phyloP scores from a whole-genome alignment of 2,113 vertebrate species.

The Anthoscopus minutus region DNA sequence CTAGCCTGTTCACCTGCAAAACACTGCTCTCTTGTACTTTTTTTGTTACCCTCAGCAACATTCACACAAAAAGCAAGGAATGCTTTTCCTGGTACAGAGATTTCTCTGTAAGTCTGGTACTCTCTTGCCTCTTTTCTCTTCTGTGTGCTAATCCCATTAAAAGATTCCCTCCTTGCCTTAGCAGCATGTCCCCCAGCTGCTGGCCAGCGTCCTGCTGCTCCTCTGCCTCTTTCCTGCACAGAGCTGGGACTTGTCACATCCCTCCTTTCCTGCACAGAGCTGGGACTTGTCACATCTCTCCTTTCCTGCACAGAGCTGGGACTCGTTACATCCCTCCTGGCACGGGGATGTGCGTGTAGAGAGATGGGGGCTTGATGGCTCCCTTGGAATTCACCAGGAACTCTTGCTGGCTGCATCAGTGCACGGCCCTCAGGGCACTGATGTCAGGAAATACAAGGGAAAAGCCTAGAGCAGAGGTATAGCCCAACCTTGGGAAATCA shows the following conservation, averaged over 20 bases:
- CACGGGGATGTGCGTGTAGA: not conserved
- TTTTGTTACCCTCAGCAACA: conserved; percentile 47
- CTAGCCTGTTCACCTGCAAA: conserved; percentile 21
- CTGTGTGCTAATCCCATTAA: not conserved
- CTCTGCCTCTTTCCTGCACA: not conserved
- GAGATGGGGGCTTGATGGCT: rapidly evolving
- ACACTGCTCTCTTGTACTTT: not conserved
- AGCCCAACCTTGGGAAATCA: not conserved
- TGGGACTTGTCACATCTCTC: not conserved
- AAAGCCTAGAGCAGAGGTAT: not conserved
- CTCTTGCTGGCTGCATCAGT: not conserved
- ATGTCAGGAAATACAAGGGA: not conserved
- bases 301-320: not conserved
- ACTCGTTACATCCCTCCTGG: not conserved
- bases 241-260: not conserved
- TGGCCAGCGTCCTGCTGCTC: not conserved
- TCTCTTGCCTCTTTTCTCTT: not conserved
- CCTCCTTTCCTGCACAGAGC: not conserved
- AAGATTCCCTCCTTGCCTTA: not conserved
- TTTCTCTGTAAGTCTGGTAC: not conserved
- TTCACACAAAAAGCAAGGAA: not conserved
- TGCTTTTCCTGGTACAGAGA: not conserved
- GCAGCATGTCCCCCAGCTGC: not conserved
- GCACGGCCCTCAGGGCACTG: rapidly evolving
- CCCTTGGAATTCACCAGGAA: not conserved